Evolutionary conservation across 2,797 vertebrate genomes (phyloP), one percentile per base, ranked within the genome.

Genomic region (Lepilemur ruficaudatus): DNA sequence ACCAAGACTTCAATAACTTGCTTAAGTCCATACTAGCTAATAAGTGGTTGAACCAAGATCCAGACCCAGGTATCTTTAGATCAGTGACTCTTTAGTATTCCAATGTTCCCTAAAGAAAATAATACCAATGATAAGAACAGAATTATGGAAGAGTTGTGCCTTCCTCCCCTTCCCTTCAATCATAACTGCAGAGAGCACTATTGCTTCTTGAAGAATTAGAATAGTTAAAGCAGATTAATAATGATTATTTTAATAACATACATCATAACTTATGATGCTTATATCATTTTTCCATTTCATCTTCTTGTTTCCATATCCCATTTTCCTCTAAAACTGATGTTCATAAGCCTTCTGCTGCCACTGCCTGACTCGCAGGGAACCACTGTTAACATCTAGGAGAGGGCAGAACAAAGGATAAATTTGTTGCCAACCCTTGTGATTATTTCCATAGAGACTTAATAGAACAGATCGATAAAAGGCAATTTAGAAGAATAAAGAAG

Each of bases 391-490:
- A 61, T 50, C 10, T 25, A 4, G n/a, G 25, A 48, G 52, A 76
- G 59, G n/a, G 7, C 4, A n/a, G 6, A 89, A 65, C 82, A 52
- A 88, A 95, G 38, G 83, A 86, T 50, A 23, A 57, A 20, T 43
- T 82, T 76, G n/a, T 78, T 48, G 43, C 52, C 75, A 89, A 59
- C 30, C 15, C 17, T 70, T 85, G 15, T 10, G 61, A 76, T 82
- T 91, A 95, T 82, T 89, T 94, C 55, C 55, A 65, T 30, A 52
- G 86, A 90, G 28, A 88, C 25, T 75, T 69, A 63, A 52, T 70
- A 30, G 75, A 69, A 48, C 9, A 57, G 11, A 69, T 79, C 75
- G 83, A 63, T 69, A 78, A 83, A 73, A 55, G 38, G 1, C 28
- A 92, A 89, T 20, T 79, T 90, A 61, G 48, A 88, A 78, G 46